These are phyloP conservation scores for Colletes gigas DNA, from an alignment of 1,140 invertebrate species.

Conservation along the genomic window DNA sequence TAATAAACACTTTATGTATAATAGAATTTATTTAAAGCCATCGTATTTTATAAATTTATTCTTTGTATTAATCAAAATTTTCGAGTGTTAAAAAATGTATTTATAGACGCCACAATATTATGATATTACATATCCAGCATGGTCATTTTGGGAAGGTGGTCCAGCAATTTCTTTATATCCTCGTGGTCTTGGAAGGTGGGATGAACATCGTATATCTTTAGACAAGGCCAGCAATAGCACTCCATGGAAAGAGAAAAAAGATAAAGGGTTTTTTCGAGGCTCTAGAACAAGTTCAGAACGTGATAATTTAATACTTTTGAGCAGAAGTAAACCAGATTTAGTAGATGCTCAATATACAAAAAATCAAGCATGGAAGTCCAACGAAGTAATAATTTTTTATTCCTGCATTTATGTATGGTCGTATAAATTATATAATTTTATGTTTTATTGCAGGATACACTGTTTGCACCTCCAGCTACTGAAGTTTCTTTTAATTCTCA, in stretches of 20 bases:
- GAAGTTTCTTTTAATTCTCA: conserved; percentile 96
- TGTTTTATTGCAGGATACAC: conserved; percentile 87
- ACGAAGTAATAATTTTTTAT: conserved; percentile 82
- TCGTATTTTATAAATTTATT: conserved; percentile 7
- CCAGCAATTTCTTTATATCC: conserved; percentile 97
- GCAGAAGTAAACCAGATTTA: conserved; percentile 88
- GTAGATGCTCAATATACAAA: conserved; percentile 97
- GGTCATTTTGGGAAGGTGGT: conserved; percentile 99
- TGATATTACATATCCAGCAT: conserved; percentile 98
- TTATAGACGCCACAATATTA: conserved; percentile 88
- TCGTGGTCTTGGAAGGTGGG: conserved; percentile 95
- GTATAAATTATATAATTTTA: conserved; percentile 10
- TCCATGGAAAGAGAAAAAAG: conserved; percentile 90
- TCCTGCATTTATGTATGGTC: not conserved
- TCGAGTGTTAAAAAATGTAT: conserved; percentile 46
- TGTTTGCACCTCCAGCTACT: conserved; percentile 89
- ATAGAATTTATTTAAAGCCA: not conserved
- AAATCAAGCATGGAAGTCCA: conserved; percentile 99
- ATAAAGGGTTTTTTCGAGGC: conserved; percentile 94
- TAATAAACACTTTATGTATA: conserved; percentile 1
- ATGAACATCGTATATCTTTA: conserved; percentile 88
- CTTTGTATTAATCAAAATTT: conserved; percentile 17
- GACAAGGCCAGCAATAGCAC: conserved; percentile 84
- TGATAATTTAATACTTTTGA: conserved; percentile 94
- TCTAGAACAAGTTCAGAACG: conserved; percentile 95